phyloP scores from a whole-genome alignment of 92 coral and sea anemone species.

The Pocillopora meandrina region DNA sequence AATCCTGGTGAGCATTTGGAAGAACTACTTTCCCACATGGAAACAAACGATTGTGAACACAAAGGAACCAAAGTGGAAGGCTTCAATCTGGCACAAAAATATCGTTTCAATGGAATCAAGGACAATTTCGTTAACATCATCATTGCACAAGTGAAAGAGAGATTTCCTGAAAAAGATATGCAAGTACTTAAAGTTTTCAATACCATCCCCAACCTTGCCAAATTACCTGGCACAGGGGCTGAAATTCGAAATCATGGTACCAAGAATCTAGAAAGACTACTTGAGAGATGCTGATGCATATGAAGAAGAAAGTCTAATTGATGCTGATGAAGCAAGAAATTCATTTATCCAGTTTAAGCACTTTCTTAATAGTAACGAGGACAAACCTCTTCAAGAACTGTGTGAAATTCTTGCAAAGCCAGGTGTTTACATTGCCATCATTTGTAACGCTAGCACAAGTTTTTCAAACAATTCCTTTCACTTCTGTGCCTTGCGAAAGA shows the following conservation, averaged over 20 bases:
- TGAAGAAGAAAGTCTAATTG: no score
- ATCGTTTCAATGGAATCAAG: conserved; percentile 45
- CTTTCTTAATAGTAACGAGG: not conserved
- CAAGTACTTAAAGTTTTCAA: conserved; percentile 40
- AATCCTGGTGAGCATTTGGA: conserved; percentile 31
- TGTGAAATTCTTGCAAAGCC: conserved; percentile 15
- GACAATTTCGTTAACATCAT: conserved; percentile 15
- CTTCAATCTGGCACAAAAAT: conserved; percentile 33
- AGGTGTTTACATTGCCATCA: conserved; percentile 16
- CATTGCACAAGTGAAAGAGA: conserved; percentile 34
- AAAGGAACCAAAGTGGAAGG: conserved; percentile 38
- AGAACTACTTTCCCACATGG: conserved; percentile 32
- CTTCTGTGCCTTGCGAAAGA: conserved; percentile 50
- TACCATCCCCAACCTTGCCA: conserved; percentile 29
- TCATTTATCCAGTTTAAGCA: no score
- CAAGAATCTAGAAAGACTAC: conserved; percentile 24
- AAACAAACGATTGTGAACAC: conserved; percentile 44
- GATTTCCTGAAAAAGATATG: conserved; percentile 46
- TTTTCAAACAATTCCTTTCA: conserved; percentile 27
- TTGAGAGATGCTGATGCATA: conserved; percentile 18
- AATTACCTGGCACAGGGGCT: conserved; percentile 12
- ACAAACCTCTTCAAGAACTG: conserved; percentile 26
- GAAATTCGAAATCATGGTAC: conserved; percentile 23
- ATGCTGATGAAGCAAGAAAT: no score
- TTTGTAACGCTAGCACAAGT: conserved; percentile 7